Base-by-base conservation (phyloP, 2,888 invertebrate genomes). In the Brenthis daphne region DNA sequence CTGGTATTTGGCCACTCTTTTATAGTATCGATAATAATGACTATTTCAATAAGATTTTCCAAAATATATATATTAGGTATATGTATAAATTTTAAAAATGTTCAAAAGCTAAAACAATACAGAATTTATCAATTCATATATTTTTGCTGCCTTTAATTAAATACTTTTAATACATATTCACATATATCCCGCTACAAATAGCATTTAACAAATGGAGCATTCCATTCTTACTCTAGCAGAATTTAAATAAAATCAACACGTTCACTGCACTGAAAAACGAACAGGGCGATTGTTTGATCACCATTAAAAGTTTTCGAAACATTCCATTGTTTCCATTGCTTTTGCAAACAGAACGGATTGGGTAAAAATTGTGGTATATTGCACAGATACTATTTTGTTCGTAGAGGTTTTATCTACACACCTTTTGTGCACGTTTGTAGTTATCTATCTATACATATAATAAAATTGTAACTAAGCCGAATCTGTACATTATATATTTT, bases 281-380 rank as follows among this genome's bases (percentile, higher is more conserved):
- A 85, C 80, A 82, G 79, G 85, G 83, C 82, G 83, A 84, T 86
- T 89, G 86, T 89, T 89, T 89, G 87, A 87, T 88, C 82, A 81
- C 86, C 86, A 90, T 90, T 89, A 89, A 89, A 90, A 90, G 86
- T 89, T 89, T 84, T 80, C 76, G 84, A 84, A 88, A 87, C 86
- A 87, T 82, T 83, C 79, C 56, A 70, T 72, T 72, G 69, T 72
- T 65, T 71, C 71, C 78, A 79, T 66, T 61, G 67, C 65, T 43
- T 57, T 63, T 75, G 83, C 83, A 83, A 85, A 87, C 83, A 85
- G 79, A 80, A 80, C 43, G 57, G 60, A 54, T 64, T 64, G 57
- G 43, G 24, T 64, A 57, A 70, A 53, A 43, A 48, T 57, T 65
- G 56, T 11, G 37, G 54, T 14, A 33, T 55, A 37, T 37, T 50